Evolutionary conservation across 2,797 vertebrate species (phyloP).

Genomic region (Hyperoplus lanceolatus): DNA sequence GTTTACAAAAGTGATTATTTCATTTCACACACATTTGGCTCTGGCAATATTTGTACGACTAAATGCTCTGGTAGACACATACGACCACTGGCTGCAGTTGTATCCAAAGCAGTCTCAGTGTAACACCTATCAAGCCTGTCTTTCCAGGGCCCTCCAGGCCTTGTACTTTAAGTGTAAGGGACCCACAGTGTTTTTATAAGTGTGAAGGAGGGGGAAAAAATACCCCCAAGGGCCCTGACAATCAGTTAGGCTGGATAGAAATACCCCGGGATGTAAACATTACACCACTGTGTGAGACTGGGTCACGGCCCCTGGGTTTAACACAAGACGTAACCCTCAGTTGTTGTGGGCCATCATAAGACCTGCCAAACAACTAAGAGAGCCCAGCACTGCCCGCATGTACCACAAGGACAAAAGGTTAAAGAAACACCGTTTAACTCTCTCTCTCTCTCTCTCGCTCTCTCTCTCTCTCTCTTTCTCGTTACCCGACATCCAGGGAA

Average conservation of each 20-base stretch:
- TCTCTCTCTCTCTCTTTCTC: no score
- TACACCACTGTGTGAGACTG: slow-evolving; percentile 72
- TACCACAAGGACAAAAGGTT: slow-evolving; percentile 85
- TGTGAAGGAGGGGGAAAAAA: slow-evolving; percentile 59
- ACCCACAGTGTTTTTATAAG: slow-evolving; percentile 71
- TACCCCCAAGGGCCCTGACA: slow-evolving; percentile 67
- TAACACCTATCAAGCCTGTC: slow-evolving; percentile 69
- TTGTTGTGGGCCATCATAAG: slow-evolving; percentile 77
- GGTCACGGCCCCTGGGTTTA: slow-evolving; percentile 76
- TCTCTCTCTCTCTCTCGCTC: slow-evolving; percentile 11
- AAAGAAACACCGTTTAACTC: slow-evolving; percentile 63
- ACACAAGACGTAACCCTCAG: slow-evolving; percentile 72
- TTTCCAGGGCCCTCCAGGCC: slow-evolving; percentile 69
- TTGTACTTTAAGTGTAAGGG: slow-evolving; percentile 72
- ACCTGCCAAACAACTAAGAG: slow-evolving; percentile 80
- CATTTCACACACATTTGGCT: slow-evolving; percentile 54
- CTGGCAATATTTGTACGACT: slow-evolving; percentile 39
- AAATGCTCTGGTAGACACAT: slow-evolving; percentile 41
- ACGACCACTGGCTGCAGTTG: slow-evolving; percentile 53
- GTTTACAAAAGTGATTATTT: slow-evolving; percentile 49
- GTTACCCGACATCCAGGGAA: slow-evolving; percentile 19
- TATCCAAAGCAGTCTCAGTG: slow-evolving; percentile 58
- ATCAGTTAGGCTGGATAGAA: slow-evolving; percentile 76
- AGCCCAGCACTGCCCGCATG: slow-evolving; percentile 62
- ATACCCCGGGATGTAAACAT: slow-evolving; percentile 81